Base-by-base conservation (phyloP, 1,140 invertebrate species). In the Linepithema humile region DNA sequence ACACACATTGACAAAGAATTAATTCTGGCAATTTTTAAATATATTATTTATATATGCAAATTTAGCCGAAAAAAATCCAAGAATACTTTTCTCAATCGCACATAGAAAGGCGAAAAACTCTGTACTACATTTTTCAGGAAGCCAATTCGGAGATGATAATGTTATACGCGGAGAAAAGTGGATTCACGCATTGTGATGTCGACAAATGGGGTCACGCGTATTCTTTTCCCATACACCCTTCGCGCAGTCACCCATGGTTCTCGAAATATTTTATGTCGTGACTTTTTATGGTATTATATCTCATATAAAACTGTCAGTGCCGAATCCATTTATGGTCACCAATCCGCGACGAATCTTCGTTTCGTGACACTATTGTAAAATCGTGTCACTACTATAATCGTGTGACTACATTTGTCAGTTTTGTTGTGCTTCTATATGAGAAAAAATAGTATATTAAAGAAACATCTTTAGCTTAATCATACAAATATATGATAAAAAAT, bases 121-220 rank as follows among this genome's bases (percentile, higher is more conserved):
- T 32, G 17, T 69, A 40, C 5, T 38, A 80, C 35, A 59, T 43
- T 80, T 57, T 35, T 55, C 35, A 15, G n/a, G 17, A n/a, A 55
- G 64, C 23, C 75, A 80, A 80, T 80, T 57, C 26, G 69, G 40
- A 53, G 74, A 38, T 75, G 43, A 53, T 65, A 23, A 9, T 53
- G n/a, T 17, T 69, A 65, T 32, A 69, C n/a, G 43, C 1, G 10
- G n/a, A 6, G 43, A 73, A 80, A 69, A 70, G n/a, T 70, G 35
- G 32, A 57, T 70, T 70, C 35, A 50, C 59, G 43, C 73, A 80
- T 80, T 80, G 32, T 80, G 48, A 80, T 57, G 48, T 80, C 38
- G 35, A 70, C 64, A 70, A 69, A 80, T 57, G 62, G 38, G 35
- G 35, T 78, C 64, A 70, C 59, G 45, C 35, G 17, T 78, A 78